phyloP scores from a whole-genome alignment of 2,888 invertebrate genomes.

The Drosophila histrio region DNA sequence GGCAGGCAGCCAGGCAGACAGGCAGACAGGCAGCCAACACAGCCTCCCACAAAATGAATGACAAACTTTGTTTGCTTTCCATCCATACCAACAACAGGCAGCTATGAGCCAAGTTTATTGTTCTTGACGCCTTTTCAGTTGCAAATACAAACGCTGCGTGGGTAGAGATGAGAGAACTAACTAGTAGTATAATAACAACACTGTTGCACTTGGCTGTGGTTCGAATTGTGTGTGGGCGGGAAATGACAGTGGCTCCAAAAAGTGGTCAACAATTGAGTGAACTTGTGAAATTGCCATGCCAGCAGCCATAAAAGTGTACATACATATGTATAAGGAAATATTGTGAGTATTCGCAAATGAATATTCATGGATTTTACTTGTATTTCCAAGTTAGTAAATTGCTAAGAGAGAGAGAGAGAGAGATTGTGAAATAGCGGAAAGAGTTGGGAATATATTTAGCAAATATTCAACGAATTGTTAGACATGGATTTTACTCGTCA shows the following conservation, averaged over 20 bases:
- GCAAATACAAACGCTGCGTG: constrained; percentile 35
- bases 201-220: constrained; percentile 22
- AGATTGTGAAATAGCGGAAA: background rate
- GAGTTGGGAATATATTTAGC: background rate
- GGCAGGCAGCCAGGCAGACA: constrained; percentile 10
- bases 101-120: constrained; percentile 58
- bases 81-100: background rate
- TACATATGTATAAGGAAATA: constrained; percentile 4
- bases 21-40: background rate
- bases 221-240: background rate
- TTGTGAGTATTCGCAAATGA: background rate
- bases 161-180: constrained; percentile 15
- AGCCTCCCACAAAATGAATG: constrained; percentile 7
- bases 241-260: constrained; percentile 17
- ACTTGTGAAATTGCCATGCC: constrained; percentile 26
- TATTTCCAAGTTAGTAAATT: background rate
- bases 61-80: constrained; percentile 25
- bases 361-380: background rate
- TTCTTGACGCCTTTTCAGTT: constrained; percentile 38
- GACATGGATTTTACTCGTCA: too few relatives aligned
- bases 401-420: background rate
- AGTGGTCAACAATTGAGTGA: constrained; percentile 19
- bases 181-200: background rate
- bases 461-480: background rate
- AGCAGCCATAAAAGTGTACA: background rate